Percentiles rank a stretch among this genome's conserved stretches.
phyloP scores from a whole-genome alignment of 1,140 invertebrate genomes.

The Cydia strobilella region DNA sequence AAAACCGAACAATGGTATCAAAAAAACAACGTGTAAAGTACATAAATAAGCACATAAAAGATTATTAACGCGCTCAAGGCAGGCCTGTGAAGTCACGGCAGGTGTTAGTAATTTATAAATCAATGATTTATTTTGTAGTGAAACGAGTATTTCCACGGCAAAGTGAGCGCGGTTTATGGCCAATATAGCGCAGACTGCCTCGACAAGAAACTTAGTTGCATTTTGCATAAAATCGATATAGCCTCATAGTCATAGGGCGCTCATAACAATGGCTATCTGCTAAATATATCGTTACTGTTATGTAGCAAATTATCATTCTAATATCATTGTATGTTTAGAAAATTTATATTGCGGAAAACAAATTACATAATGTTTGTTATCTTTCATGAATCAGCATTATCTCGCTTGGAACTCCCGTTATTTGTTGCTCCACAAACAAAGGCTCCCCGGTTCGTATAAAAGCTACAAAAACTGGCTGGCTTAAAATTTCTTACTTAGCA shows the following conservation, averaged over 20 bases:
- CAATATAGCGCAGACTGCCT: slow-evolving; percentile 55
- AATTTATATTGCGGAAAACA: slow-evolving; percentile 6
- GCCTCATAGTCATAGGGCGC: slow-evolving; percentile 36
- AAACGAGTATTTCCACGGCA: slow-evolving; percentile 48
- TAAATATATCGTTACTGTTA: slow-evolving; percentile 18
- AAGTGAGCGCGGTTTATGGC: slow-evolving; percentile 61
- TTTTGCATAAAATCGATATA: slow-evolving; percentile 71
- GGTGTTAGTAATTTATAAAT: slow-evolving; percentile 47
- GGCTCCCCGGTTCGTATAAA: slow-evolving; percentile 20
- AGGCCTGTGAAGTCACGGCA: neutral
- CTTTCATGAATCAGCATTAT: slow-evolving; percentile 28
- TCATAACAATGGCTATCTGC: slow-evolving; percentile 36
- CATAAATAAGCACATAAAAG: neutral
- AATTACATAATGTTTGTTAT: slow-evolving; percentile 26
- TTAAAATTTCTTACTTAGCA: neutral
- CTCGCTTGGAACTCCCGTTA: slow-evolving; percentile 17
- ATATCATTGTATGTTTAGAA: slow-evolving; percentile 6
- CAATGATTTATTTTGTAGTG: slow-evolving; percentile 63
- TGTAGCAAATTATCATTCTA: slow-evolving; percentile 23
- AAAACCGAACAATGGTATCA: neutral
- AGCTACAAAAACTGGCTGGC: slow-evolving; percentile 1
- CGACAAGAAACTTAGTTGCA: slow-evolving; percentile 59
- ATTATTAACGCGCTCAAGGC: neutral
- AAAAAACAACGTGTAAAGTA: neutral
- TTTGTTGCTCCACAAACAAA: slow-evolving; percentile 26